phyloP scores from a whole-genome alignment of 2,888 invertebrate genomes.

The Scaptomyza polygonia region DNA sequence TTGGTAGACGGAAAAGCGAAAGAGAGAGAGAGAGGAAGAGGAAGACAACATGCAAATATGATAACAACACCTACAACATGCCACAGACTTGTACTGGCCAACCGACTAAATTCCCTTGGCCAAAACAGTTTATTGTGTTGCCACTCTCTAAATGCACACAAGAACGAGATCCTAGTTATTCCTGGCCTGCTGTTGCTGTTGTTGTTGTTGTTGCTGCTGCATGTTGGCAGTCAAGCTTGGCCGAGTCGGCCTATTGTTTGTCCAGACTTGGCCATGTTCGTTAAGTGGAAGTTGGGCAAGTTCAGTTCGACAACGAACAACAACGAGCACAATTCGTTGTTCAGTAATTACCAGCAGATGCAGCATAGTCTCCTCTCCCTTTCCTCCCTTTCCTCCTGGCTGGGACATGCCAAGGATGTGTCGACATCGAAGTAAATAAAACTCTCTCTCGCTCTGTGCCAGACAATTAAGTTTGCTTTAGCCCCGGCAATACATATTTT shows the following conservation, averaged over 20 bases:
- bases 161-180: constrained; percentile 40
- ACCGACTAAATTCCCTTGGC: constrained; percentile 27
- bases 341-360: constrained; percentile 70
- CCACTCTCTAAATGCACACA: constrained; percentile 50
- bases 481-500: constrained; percentile 58
- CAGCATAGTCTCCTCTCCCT: constrained; percentile 9
- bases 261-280: constrained; percentile 73
- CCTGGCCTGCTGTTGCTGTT: constrained; percentile 36
- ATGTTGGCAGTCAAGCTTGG: neutral
- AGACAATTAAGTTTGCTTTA: constrained; percentile 76
- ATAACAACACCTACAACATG: constrained; percentile 71
- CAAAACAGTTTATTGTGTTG: constrained; percentile 58
- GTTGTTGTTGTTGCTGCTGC: neutral
- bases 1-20: constrained; percentile 39
- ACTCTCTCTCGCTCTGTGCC: constrained; percentile 49
- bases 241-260: constrained; percentile 65
- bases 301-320: constrained; percentile 2
- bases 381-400: constrained; percentile 10
- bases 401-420: constrained; percentile 62
- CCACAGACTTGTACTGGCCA: constrained; percentile 64
- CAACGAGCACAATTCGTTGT: constrained; percentile 53
- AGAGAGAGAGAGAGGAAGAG: too few relatives aligned
- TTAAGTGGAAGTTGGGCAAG: constrained; percentile 51
- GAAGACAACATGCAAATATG: constrained; percentile 57
- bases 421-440: constrained; percentile 65